A percentile compares a stretch with the other conserved stretches of the same genome.
Conservation (phyloP, 2,797 vertebrate species). For the Pteropus rufus region DNA sequence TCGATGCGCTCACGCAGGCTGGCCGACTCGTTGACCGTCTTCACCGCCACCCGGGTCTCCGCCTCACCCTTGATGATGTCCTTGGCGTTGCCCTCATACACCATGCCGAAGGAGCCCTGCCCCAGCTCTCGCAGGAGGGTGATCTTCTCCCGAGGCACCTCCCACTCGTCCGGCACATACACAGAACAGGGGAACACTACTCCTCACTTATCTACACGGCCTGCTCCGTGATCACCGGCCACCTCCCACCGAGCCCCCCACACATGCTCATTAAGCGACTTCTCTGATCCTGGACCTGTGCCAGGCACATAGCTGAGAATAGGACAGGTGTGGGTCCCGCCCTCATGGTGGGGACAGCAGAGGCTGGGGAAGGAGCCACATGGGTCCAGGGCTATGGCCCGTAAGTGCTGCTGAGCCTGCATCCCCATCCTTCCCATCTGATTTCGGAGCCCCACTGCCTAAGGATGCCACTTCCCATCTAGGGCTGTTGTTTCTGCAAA, state of each 20-base stretch:
- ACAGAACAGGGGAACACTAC: constrained; percentile 82
- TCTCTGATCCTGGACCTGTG: not conserved
- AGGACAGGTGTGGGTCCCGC: not conserved
- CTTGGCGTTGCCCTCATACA: constrained; percentile 95
- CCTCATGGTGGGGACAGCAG: not conserved
- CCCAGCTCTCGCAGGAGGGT: constrained; percentile 92
- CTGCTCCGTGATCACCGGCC: rapidly evolving
- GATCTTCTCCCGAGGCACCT: constrained; percentile 96
- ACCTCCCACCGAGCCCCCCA: not conserved
- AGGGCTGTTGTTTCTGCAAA: not conserved
- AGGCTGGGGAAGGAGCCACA: too few species aligned
- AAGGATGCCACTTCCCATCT: not conserved
- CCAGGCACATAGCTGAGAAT: not conserved
- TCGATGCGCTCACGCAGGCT: constrained; percentile 97
- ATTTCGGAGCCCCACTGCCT: not conserved
- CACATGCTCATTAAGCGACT: not conserved
- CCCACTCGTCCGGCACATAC: constrained; percentile 98
- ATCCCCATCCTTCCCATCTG: not conserved
- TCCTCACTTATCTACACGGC: constrained; percentile 29
- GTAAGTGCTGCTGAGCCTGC: rapidly evolving
- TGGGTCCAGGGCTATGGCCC: not conserved
- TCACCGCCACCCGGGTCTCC: constrained; percentile 93
- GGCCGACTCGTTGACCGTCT: constrained; percentile 96
- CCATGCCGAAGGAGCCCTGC: constrained; percentile 99
- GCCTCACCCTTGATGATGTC: constrained; percentile 95